A percentile compares a stretch with the other conserved stretches of the same genome.
Conservation (phyloP, 2,113 vertebrate genomes). For the Sander lucioperca region DNA sequence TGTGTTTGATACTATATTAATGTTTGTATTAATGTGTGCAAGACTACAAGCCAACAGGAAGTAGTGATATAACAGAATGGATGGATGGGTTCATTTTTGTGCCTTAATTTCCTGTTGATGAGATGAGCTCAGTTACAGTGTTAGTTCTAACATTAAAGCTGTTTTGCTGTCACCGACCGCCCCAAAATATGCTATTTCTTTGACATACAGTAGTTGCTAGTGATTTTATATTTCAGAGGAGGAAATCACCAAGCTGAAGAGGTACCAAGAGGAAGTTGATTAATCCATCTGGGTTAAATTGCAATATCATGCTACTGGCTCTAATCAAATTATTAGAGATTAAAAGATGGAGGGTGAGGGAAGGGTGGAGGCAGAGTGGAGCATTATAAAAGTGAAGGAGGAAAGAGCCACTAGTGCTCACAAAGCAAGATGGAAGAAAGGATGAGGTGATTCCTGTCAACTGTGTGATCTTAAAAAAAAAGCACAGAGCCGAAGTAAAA, state of each 20-base stretch:
- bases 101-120: background rate
- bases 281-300: constrained; percentile 46
- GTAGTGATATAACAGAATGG: background rate
- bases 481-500: background rate
- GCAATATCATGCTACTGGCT: constrained; percentile 30
- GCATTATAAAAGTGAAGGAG: background rate
- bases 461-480: background rate
- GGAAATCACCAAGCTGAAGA: constrained; percentile 13
- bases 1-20: too few relatives aligned
- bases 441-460: constrained; percentile 14
- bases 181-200: background rate
- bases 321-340: constrained; percentile 35
- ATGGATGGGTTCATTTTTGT: background rate
- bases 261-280: constrained; percentile 32
- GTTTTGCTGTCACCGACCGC: background rate
- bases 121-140: background rate
- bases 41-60: too few relatives aligned
- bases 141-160: background rate
- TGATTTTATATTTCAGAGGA: background rate
- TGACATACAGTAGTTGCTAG: background rate
- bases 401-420: background rate
- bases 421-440: background rate
- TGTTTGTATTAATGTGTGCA: background rate
- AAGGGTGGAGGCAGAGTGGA: background rate
- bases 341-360: background rate